Evolutionary conservation across 2,113 vertebrate genomes (phyloP).

Genomic region (human (Homo sapiens)): GRCh38 chr5:10188501-10189000

Average conservation of each 20-base stretch:
- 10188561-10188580: no score
- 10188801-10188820: neutral
- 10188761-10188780: neutral
- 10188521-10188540: no score
- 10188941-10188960: neutral
- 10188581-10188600: no score
- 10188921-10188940: rapidly evolving
- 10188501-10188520: no score
- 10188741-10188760: neutral
- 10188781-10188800: neutral
- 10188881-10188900: rapidly evolving
- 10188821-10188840: neutral
- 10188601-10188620: no score
- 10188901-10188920: neutral
- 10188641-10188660: no score
- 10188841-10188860: neutral
- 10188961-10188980: rapidly evolving
- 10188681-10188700: no score
- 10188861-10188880: neutral
- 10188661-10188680: no score
- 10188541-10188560: no score
- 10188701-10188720: neutral
- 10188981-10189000: neutral
- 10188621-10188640: no score
- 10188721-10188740: neutral